Conservation (phyloP, 2,113 vertebrate genomes). For the Podilymbus podiceps region DNA sequence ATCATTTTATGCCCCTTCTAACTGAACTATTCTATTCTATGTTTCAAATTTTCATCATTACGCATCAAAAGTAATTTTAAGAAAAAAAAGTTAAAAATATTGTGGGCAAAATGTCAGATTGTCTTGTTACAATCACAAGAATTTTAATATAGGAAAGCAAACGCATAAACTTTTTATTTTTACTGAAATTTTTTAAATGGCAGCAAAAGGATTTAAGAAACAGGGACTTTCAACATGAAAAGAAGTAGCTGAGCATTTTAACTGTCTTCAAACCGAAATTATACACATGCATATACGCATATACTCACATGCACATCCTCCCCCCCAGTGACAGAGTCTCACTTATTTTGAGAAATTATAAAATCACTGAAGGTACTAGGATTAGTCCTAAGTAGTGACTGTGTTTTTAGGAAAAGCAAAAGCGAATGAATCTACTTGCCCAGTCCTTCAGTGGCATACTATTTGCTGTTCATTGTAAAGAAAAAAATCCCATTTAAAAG, state of each 20-base stretch:
- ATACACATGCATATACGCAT: neutral
- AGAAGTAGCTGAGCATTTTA: neutral
- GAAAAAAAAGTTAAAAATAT: neutral
- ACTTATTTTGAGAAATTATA: neutral
- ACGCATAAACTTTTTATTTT: neutral
- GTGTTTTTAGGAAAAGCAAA: neutral
- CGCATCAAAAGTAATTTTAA: neutral
- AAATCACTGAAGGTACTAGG: neutral
- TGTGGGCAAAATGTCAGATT: neutral
- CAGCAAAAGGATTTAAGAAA: neutral
- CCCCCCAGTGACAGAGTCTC: neutral
- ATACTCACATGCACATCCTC: accelerated
- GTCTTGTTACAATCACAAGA: neutral
- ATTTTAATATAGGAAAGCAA: neutral
- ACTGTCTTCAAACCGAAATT: neutral
- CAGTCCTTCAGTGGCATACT: neutral
- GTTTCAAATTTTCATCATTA: neutral
- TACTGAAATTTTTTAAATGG: neutral
- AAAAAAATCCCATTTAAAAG: neutral
- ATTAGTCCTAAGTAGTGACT: neutral
- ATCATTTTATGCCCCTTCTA: neutral
- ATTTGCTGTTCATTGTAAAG: neutral
- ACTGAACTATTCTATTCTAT: neutral
- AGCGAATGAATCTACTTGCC: neutral
- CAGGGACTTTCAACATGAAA: neutral